Evolutionary conservation across 2,113 vertebrate species (phyloP), one percentile per base, ranked within the genome.

Genomic region (Glaucomys volans): DNA sequence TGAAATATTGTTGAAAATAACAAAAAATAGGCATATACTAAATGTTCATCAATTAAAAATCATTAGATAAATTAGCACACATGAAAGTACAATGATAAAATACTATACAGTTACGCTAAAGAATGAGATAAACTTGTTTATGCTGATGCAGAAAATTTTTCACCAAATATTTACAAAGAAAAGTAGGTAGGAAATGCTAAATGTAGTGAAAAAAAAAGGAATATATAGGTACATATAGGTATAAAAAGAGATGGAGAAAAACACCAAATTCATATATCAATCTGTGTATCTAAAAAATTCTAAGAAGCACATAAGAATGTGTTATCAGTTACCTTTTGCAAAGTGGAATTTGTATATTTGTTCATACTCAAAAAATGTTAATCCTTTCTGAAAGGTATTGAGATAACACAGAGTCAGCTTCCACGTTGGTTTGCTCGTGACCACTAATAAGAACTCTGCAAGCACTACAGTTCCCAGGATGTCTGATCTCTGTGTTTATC

Each of bases 41-140:
- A 87, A 94, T 80, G 47, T n/a, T 87, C 47, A 74, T 75, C 64
- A 69, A 44, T 57, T 91, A 42, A 13, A 91, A 93, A 88, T 44
- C 42, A 87, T 42, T 66, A 67, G 54, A 40, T 77, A 77, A 85
- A 71, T 44, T 17, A 50, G 2, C 24, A 80, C 37, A 72, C 35
- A 11, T 72, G 28, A 57, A 81, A 14, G 17, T 57, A 95, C 57
- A 26, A 16, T 37, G 37, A 50, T 42, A 16, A 4, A 79, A 50
- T 42, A 67, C 32, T 32, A 66, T 37, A 44, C 8, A 92, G 26
- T 32, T 86, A 82, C 37, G 52, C 37, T 30, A 52, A 75, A 93
- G 42, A 86, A 50, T 81, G 8, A 95, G 37, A 59, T 24, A 50
- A 32, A 83, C 18, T 11, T 79, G 2, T 17, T 69, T 26, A 5